Evolutionary conservation across 1,140 invertebrate species (phyloP).

Genomic region (Aphelinus certus): DNA sequence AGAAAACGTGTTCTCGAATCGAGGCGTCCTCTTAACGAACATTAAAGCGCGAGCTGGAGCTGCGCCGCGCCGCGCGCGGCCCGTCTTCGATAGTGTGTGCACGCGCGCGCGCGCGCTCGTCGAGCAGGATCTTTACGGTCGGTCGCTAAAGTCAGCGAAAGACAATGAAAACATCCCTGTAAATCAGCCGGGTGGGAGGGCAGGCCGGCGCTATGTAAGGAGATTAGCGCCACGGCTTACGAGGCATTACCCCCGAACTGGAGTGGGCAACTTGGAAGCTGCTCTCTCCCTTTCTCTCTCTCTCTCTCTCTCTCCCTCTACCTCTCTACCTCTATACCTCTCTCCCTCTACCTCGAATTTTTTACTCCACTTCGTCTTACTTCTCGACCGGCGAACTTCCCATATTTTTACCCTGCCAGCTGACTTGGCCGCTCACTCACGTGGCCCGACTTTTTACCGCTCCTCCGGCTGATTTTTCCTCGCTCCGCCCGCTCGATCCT

Average conservation of each 20-base stretch:
- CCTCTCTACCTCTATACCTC: no score
- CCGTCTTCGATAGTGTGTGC: no score
- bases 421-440: no score
- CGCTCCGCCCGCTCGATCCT: no score
- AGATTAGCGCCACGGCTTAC: constrained; percentile 57
- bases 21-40: constrained; percentile 27
- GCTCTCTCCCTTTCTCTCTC: constrained; percentile 29
- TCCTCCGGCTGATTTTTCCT: no score
- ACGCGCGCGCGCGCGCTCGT: no score
- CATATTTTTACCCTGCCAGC: background rate
- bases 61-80: no score
- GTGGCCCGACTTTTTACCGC: no score
- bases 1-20: constrained; percentile 32
- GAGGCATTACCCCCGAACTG: constrained; percentile 49
- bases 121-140: constrained; percentile 44
- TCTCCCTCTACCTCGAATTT: background rate
- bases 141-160: constrained; percentile 46
- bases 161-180: constrained; percentile 61
- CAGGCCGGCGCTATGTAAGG: constrained; percentile 41
- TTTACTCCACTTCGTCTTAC: constrained; percentile 21
- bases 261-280: constrained; percentile 47
- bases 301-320: constrained; percentile 15
- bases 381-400: no score
- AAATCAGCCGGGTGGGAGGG: constrained; percentile 50
- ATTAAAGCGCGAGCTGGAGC: background rate